Evolutionary conservation across 2,888 invertebrate genomes (phyloP).

Genomic region (Drosophila emarginata): DNA sequence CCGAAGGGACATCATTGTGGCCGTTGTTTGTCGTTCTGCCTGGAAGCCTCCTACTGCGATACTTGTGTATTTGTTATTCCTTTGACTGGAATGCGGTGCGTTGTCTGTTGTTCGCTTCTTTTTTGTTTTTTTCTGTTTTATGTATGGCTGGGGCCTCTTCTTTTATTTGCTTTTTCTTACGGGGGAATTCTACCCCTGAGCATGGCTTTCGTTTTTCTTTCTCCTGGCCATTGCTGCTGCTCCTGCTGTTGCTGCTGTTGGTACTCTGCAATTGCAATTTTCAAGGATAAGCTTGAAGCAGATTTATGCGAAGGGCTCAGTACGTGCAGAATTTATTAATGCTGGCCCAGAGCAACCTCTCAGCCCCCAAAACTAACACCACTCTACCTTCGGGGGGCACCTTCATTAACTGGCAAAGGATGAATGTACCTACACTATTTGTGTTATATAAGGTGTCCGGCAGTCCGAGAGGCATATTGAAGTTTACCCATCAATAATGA

Average conservation of each 20-base stretch:
- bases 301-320: conserved; percentile 68
- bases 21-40: conserved; percentile 18
- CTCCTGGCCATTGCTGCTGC: conserved; percentile 26
- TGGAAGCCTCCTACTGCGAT: conserved; percentile 22
- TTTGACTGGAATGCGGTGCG: conserved; percentile 57
- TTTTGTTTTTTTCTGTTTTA: background rate
- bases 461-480: conserved; percentile 46
- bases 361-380: background rate
- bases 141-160: no score
- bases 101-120: conserved; percentile 46
- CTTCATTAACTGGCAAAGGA: conserved; percentile 42
- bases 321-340: conserved; percentile 76
- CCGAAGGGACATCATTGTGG: conserved; percentile 43
- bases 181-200: conserved; percentile 12
- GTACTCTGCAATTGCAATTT: conserved; percentile 75
- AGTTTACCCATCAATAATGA: conserved; percentile 60
- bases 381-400: conserved; percentile 6
- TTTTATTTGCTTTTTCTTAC: conserved; percentile 33
- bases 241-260: conserved; percentile 32
- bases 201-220: conserved; percentile 22
- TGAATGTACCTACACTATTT: conserved; percentile 23
- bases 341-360: conserved; percentile 30
- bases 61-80: conserved; percentile 20
- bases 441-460: conserved; percentile 60
- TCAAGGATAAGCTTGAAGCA: conserved; percentile 78